These are phyloP conservation scores for Xyrichtys novacula DNA, from an alignment of 2,797 vertebrate species.

Conservation along the genomic window DNA sequence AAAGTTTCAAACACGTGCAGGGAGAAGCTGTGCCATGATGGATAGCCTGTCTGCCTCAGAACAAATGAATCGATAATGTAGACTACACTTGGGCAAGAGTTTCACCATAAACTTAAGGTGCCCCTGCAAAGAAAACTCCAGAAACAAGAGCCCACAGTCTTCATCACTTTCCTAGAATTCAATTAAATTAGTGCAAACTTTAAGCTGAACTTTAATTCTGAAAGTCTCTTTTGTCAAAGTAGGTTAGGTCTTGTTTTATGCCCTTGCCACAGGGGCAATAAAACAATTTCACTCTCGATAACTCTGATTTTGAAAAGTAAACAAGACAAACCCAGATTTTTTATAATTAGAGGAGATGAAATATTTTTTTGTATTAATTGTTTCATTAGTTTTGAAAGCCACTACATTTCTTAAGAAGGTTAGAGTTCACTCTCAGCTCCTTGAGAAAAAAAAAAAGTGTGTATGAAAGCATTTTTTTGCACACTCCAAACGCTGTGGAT, in stretches of 20 bases:
- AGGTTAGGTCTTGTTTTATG: conserved; percentile 25
- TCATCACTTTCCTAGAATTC: not conserved
- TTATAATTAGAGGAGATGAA: conserved; percentile 18
- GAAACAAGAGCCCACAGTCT: conserved; percentile 18
- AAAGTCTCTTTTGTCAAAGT: conserved; percentile 32
- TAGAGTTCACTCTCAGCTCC: not conserved
- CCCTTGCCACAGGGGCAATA: conserved; percentile 32
- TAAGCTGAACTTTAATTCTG: conserved; percentile 22
- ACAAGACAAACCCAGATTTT: conserved; percentile 24
- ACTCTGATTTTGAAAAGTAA: conserved; percentile 39
- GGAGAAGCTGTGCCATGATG: conserved; percentile 60
- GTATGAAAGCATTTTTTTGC: not conserved
- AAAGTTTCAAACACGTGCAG: conserved; percentile 77
- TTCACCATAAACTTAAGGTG: conserved; percentile 55
- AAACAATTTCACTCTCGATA: conserved; percentile 20
- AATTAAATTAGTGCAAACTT: conserved; percentile 23
- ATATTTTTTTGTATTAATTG: conserved; percentile 18
- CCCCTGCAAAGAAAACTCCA: conserved; percentile 13
- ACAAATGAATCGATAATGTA: conserved; percentile 66
- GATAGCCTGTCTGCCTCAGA: conserved; percentile 56
- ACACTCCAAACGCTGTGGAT: conserved; percentile 14
- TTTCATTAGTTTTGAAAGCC: conserved; percentile 2
- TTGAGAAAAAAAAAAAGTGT: not conserved
- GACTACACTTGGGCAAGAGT: conserved; percentile 45
- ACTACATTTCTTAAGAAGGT: conserved; percentile 7